Evolutionary conservation across 2,113 vertebrate species (phyloP), one percentile per base, ranked within the genome.

Genomic region (Tachycineta bicolor): DNA sequence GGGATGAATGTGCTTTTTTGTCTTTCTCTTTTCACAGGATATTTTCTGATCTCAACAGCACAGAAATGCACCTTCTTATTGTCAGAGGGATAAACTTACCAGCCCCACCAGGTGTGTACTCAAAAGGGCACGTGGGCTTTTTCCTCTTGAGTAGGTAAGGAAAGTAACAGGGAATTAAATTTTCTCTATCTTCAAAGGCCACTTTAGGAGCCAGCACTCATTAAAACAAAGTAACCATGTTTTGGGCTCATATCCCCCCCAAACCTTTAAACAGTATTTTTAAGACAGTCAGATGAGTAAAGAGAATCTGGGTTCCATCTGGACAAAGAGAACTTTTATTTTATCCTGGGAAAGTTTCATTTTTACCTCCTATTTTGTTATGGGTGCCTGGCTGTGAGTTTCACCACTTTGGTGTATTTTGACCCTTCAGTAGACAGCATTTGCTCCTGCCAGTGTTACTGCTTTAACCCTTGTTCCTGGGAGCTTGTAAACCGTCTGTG

Each of bases 41-140:
- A 91, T 99, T 99, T 98, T 98, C 99, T 56, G 99, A 99, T 83
- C 98, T 99, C 89, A 99, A 98, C 97, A 99, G 99, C 95, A 99
- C 99, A 77, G 99, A 99, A 96, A 99, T 99, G 99, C 98, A 99
- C 47, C 98, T 99, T 21, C 87, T 98, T 49, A 97, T 99, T 43
- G 98, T 99, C 34, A 98, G 98, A 94, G 99, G 98, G 33, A 99
- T 99, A 98, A 99, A 99, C 95, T 98, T 99, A 52, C 99, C 99
- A 49, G 98, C 99, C 89, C 99, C 99, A 0, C 98, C 98, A 94
- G 99, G 99, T 99, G 97, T 12, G 95, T 92, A 76, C 49, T 69
- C 1, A 10, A 82, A 56, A 87, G 73, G 50, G 34, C 8, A 12
- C 1, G 7, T 69, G 68, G 24, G 43, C 23, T 65, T 75, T 47